Base-by-base conservation (phyloP, 2,113 vertebrate genomes). In the Oreochromis tanganicae region DNA sequence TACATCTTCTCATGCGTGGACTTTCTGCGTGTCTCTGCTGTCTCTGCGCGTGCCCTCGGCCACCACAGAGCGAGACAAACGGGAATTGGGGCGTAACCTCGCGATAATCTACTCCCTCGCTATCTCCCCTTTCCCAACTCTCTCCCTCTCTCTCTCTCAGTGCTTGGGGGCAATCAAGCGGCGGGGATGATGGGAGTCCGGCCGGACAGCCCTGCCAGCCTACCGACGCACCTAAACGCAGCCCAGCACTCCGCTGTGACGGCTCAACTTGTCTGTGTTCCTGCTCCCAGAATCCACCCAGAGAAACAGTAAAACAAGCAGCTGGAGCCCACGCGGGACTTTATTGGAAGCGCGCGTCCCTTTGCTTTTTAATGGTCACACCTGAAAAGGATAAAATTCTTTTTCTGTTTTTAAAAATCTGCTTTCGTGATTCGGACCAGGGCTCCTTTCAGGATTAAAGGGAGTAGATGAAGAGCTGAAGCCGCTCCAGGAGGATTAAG, bases 21-120 rank as follows among this genome's bases (percentile, higher is more conserved):
- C 24, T 27, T 71, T 32, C 57, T 29, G 80, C n/a, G 41, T 82
- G 36, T 13, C 56, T 41, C 14, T 78, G 43, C 73, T 27, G 21
- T 21, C 21, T 21, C 21, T 21, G 83, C 5, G 75, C 9, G 57
- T 16, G 88, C 66, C 79, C 61, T 46, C 63, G 85, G 81, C 56
- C 89, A 73, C 83, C 82, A 73, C 57, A 54, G 68, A 46, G n/a
- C 79, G 80, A 84, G 78, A 71, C 57, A 83, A 87, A 85, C 90
- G 85, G 55, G 90, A 94, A 27, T 85, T 88, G 68, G 89, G 94
- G 89, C 82, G 90, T 94, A 94, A 94, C 93, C 93, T 93, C 94
- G 90, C 88, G 91, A 92, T 88, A 88, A 82, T 55, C 71, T 41
- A 48, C 48, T n/a, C 71, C 13, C 80, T 46, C 10, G 43, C 27